Base-by-base conservation (phyloP, 1,140 invertebrate genomes). In the Monomorium pharaonis region DNA sequence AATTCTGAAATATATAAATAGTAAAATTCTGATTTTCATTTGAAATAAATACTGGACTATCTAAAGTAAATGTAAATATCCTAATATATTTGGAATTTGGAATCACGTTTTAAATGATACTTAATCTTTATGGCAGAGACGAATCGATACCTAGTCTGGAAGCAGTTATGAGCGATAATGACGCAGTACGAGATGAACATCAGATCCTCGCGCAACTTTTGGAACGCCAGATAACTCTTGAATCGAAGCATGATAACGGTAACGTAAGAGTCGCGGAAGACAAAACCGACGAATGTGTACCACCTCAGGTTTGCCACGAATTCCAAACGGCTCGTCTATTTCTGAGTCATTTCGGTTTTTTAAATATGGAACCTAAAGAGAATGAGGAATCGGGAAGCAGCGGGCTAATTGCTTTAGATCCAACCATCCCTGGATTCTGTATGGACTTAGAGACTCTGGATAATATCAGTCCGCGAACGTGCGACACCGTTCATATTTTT, bases 291-390 rank as follows among this genome's bases (percentile, higher is more conserved):
- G 98, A 99, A 92, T 98, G 98, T 92, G 95, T 96, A 14, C 97
- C 98, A 18, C 98, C 98, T 0, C 95, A 97, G 12, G 96, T 97
- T 1, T 98, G 97, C 86, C 97, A 98, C 75, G 98, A 99, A 92
- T 99, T 99, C 94, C 98, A 99, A 95, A 99, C 99, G 0, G 98
- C 99, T 1, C 96, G 99, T 84, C 94, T 99, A 0, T 99, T 99
- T 94, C 95, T 99, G 2, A 98, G 98, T 18, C 98, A 99, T 94
- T 98, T 99, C 94, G 98, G 98, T 6, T 98, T 99, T 91, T 95
- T 99, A 1, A 97, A 97, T 87, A 96, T 98, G 18, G 97, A 98
- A 80, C 96, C 95, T 84, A 95, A 97, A 91, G 95, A 96, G 94
- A 94, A 94, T 1, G 93, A 96, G 24, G 94, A 92, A 62, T 92